A percentile compares a stretch with the other conserved stretches of the same genome.
These are phyloP conservation scores for Cebus imitator DNA, from an alignment of 2,113 vertebrate species.

Conservation along the genomic window DNA sequence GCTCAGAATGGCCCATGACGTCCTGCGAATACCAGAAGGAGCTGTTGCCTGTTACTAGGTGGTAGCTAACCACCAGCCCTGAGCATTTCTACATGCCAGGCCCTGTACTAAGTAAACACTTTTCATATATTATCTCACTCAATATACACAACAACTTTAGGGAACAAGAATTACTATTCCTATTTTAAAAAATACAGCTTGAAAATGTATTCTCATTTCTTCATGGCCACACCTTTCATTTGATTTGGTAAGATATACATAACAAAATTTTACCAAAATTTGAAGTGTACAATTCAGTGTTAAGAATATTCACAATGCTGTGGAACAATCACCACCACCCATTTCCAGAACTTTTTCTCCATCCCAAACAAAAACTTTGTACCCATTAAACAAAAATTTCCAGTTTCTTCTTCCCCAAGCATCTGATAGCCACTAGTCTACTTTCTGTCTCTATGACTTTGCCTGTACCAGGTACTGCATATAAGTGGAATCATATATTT, in stretches of 20 bases:
- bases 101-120: background rate
- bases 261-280: background rate
- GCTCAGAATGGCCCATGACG: fast-evolving
- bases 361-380: background rate
- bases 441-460: background rate
- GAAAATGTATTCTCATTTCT: background rate
- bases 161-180: background rate
- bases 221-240: background rate
- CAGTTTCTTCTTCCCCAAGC: background rate
- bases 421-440: background rate
- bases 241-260: background rate
- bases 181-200: background rate
- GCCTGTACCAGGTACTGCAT: background rate
- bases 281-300: background rate
- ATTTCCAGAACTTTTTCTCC: background rate
- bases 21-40: background rate
- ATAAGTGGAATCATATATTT: background rate
- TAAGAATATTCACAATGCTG: background rate
- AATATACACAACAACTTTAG: background rate
- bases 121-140: background rate
- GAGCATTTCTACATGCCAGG: background rate
- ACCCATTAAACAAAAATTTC: background rate
- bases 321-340: background rate
- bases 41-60: fast-evolving
- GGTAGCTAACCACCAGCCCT: too few relatives aligned